Evolutionary conservation across 2,113 vertebrate species (phyloP).

Genomic region (Acrocephalus kingi): DNA sequence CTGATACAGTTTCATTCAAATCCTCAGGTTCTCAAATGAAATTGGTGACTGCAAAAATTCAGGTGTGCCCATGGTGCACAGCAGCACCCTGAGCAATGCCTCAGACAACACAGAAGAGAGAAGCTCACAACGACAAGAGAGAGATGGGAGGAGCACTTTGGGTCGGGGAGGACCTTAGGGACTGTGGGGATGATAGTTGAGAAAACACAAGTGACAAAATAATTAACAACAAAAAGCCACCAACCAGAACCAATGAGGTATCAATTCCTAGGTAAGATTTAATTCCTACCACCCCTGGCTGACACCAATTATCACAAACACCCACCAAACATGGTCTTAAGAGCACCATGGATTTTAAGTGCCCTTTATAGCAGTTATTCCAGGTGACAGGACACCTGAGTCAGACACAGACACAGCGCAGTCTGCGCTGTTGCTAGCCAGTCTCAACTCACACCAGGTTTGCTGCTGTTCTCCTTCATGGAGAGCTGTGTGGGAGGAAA

Average conservation of each 20-base stretch:
- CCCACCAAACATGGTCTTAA: background rate
- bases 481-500: background rate
- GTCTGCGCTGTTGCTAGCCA: background rate
- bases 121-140: background rate
- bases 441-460: background rate
- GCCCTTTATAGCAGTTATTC: background rate
- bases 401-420: rapidly evolving
- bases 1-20: background rate
- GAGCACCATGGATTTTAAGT: background rate
- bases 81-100: background rate
- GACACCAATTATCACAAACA: background rate
- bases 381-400: background rate
- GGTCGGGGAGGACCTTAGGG: background rate
- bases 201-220: background rate
- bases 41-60: background rate
- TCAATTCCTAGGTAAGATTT: background rate
- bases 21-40: background rate
- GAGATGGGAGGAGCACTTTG: background rate
- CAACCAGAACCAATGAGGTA: background rate
- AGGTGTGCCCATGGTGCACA: background rate
- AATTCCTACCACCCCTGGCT: background rate
- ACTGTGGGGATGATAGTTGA: background rate
- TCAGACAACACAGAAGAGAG: rapidly evolving
- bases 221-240: background rate
- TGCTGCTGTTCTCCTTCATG: background rate